Conservation (phyloP, 1,140 invertebrate species). For the Xylocopa sonorina region DNA sequence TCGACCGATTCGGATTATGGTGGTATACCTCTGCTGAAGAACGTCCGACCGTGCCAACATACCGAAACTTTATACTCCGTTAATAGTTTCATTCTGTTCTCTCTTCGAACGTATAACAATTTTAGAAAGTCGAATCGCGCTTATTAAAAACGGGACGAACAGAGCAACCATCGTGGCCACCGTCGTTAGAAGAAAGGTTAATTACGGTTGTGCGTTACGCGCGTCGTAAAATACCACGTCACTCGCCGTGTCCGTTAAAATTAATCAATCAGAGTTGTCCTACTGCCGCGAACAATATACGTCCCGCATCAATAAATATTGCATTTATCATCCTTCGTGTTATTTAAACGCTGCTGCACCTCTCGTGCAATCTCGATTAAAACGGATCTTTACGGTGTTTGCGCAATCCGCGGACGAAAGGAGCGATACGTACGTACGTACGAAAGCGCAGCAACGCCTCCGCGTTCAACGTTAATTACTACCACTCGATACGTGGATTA, state of each 20-base stretch:
- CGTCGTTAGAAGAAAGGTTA: slow-evolving; percentile 18
- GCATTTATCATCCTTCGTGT: background rate
- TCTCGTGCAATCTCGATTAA: no score
- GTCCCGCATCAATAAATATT: background rate
- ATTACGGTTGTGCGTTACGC: background rate
- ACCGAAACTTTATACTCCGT: no score
- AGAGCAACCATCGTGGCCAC: background rate
- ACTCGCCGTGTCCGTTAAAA: background rate
- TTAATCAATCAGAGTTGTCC: background rate
- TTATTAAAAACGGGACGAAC: slow-evolving; percentile 10
- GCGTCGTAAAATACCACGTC: background rate
- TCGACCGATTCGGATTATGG: no score
- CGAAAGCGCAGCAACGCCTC: slow-evolving; percentile 16
- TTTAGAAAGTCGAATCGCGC: background rate
- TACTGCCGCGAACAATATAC: slow-evolving; percentile 4
- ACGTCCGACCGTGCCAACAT: background rate
- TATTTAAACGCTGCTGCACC: background rate
- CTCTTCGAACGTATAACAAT: no score
- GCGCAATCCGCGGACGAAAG: background rate
- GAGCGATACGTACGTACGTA: background rate
- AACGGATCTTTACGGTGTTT: background rate
- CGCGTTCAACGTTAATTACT: slow-evolving; percentile 54
- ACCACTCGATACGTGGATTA: slow-evolving; percentile 54
- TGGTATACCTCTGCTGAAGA: background rate
- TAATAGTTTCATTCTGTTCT: no score